Base-by-base conservation (phyloP, 2,113 vertebrate species). In the Anguilla japonica region DNA sequence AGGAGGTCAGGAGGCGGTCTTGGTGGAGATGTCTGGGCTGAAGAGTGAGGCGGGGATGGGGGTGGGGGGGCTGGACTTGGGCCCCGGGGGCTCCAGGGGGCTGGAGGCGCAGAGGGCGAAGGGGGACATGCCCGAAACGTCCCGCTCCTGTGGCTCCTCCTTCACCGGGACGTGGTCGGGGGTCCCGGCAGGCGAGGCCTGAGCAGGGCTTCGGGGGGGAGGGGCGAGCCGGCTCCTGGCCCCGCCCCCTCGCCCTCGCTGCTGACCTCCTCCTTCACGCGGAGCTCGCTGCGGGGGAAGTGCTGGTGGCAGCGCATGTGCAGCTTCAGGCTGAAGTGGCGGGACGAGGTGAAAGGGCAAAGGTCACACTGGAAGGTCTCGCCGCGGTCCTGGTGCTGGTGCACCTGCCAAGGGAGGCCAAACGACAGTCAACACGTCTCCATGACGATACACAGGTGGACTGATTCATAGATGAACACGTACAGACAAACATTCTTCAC, bases 201-300 rank as follows among this genome's bases (percentile, higher is more conserved):
- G 91, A 89, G 92, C 85, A 84, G 90, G 75, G 40, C 16, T 81
- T 95, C 95, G 82, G 83, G 93, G 67, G 94, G 96, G 93, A 94
- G 9, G 67, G 87, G 89, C 93, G 93, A 92, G 91, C 93, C 83
- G 90, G 92, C 92, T 91, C 94, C 94, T 3, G 50, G 91, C 95
- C 95, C 90, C 91, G 94, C 93, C 40, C 91, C 93, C 90, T 95
- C 96, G 91, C 93, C 93, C 90, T 99, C 98, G n/a, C 96, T 96
- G 95, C 95, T 96, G 91, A 96, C 95, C 94, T 99, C 98, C 94
- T 99, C 98, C 94, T 99, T 99, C 94, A 99, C 97, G 96, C 98
- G 99, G 94, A 98, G 95, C 93, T 98, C 98, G 88, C 96, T 94
- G 94, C 98, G 97, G 83, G 98, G 97, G 95, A 99, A 99, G 96